Percentiles rank a stretch among this genome's conserved stretches.
Conservation (phyloP, 1,140 invertebrate genomes). For the Leptopilina clavipes region DNA sequence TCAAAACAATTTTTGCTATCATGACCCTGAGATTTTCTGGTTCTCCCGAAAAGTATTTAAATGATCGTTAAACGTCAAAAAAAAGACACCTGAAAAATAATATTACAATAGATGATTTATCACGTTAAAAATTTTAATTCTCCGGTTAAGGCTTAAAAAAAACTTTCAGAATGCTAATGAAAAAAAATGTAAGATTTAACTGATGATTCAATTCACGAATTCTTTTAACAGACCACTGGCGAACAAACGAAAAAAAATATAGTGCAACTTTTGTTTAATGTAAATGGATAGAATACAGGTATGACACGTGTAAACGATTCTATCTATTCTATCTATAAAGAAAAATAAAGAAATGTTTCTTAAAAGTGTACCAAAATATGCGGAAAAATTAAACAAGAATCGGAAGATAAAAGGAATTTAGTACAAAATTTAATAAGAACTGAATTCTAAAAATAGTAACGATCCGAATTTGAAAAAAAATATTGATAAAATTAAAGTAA, state of each 20-base stretch:
- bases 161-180: background rate
- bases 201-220: slow-evolving; percentile 45
- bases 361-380: too few species aligned
- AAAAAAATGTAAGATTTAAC: slow-evolving; percentile 37
- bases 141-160: background rate
- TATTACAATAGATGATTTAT: slow-evolving; percentile 19
- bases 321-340: too few species aligned
- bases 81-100: slow-evolving; percentile 22
- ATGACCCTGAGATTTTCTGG: slow-evolving; percentile 50
- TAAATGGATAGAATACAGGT: slow-evolving; percentile 31
- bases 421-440: too few species aligned
- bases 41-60: slow-evolving; percentile 42
- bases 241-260: background rate
- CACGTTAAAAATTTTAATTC: slow-evolving; percentile 1
- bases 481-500: too few species aligned
- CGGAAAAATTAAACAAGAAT: too few species aligned
- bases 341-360: too few species aligned
- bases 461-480: too few species aligned
- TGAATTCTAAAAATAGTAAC: too few species aligned
- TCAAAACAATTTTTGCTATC: slow-evolving; percentile 50
- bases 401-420: too few species aligned
- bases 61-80: slow-evolving; percentile 51
- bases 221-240: slow-evolving; percentile 44
- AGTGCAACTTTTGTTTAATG: background rate
- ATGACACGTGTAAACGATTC: too few species aligned